A percentile compares a stretch with the other conserved stretches of the same genome.
Conservation (phyloP, 2,113 vertebrate genomes). For the Todiramphus chloris region DNA sequence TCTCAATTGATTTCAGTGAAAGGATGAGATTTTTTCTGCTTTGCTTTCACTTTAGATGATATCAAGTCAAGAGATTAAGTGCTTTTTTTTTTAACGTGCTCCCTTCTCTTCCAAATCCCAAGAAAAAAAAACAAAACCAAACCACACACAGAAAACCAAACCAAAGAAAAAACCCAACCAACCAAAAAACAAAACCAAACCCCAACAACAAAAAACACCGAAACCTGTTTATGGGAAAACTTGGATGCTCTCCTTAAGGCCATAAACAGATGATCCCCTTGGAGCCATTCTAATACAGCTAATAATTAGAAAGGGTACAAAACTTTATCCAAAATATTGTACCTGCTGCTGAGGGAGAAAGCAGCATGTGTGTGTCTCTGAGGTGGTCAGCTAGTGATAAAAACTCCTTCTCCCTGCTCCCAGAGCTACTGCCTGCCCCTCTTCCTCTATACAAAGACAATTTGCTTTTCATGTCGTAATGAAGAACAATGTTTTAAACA, state of each 20-base stretch:
- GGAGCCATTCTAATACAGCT: neutral
- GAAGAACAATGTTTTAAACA: slow-evolving; percentile 79
- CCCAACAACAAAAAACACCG: no score
- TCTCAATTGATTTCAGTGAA: neutral
- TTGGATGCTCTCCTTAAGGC: neutral
- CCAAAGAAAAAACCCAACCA: neutral
- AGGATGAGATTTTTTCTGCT: slow-evolving; percentile 34
- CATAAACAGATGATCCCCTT: neutral
- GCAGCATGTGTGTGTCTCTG: neutral
- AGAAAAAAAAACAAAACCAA: neutral
- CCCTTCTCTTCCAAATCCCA: neutral
- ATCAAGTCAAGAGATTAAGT: neutral
- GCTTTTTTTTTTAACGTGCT: neutral
- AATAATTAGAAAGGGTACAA: neutral
- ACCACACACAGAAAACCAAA: neutral
- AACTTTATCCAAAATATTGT: neutral
- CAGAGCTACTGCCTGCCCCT: slow-evolving; percentile 57
- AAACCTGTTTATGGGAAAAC: neutral
- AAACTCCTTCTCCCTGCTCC: slow-evolving; percentile 22
- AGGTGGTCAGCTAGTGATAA: slow-evolving; percentile 48
- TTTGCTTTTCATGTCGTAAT: slow-evolving; percentile 78
- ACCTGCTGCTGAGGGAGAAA: slow-evolving; percentile 22
- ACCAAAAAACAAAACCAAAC: neutral
- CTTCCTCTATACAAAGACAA: slow-evolving; percentile 70
- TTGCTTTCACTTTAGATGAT: neutral